These are phyloP conservation scores for Megathymus violae DNA, from an alignment of 1,140 invertebrate genomes.

Conservation along the genomic window DNA sequence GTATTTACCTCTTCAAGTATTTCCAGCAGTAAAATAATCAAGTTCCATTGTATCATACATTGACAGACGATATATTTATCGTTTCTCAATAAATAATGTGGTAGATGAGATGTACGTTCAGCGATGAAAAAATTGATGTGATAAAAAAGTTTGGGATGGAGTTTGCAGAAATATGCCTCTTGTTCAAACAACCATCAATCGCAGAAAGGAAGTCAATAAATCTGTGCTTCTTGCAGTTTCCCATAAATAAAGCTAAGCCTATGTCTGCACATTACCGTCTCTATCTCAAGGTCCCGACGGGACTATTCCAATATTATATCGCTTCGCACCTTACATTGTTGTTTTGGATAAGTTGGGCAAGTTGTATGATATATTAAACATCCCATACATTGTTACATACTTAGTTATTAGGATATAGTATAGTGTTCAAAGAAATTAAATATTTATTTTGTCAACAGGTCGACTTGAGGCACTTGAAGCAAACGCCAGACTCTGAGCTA, in stretches of 20 bases:
- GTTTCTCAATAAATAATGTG: conserved; percentile 58
- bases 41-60: conserved; percentile 47
- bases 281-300: conserved; percentile 53
- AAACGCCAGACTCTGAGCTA: conserved; percentile 91
- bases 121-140: conserved; percentile 53
- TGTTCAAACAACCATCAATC: conserved; percentile 59
- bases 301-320: conserved; percentile 46
- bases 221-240: conserved; percentile 60
- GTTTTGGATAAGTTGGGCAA: conserved; percentile 38
- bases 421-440: neutral
- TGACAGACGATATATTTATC: conserved; percentile 54
- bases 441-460: conserved; percentile 85
- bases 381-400: neutral
- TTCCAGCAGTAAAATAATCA: conserved; percentile 40
- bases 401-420: neutral
- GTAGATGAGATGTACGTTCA: conserved; percentile 53
- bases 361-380: neutral
- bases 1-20: conserved; percentile 18
- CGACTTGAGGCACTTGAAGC: conserved; percentile 93
- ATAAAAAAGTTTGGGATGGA: conserved; percentile 67
- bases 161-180: conserved; percentile 57
- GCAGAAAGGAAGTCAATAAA: conserved; percentile 72
- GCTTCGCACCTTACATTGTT: conserved; percentile 42
- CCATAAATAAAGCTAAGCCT: conserved; percentile 65
- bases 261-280: conserved; percentile 52